These are phyloP conservation scores for Agonopterix alstromeriana DNA, from an alignment of 2,888 invertebrate genomes.

Conservation along the genomic window DNA sequence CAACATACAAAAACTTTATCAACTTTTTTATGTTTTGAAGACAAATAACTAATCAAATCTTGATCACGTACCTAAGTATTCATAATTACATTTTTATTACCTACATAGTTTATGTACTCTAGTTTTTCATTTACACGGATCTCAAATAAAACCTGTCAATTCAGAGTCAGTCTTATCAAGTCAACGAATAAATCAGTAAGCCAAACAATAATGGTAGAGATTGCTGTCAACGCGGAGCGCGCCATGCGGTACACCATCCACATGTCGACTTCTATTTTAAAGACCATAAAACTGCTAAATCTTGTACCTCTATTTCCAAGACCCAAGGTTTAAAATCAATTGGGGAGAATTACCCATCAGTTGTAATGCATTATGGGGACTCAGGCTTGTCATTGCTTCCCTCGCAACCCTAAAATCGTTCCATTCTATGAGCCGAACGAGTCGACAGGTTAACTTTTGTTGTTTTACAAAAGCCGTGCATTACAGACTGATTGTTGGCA, in stretches of 20 bases:
- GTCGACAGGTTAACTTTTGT: slow-evolving; percentile 75
- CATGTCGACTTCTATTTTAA: slow-evolving; percentile 51
- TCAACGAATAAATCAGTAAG: slow-evolving; percentile 35
- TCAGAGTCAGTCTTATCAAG: slow-evolving; percentile 17
- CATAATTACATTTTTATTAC: no score
- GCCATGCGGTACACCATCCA: slow-evolving; percentile 63
- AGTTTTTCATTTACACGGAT: no score
- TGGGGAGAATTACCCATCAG: neutral
- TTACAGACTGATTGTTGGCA: slow-evolving; percentile 70
- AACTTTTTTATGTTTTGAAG: no score
- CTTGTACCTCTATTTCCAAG: neutral
- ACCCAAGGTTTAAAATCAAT: neutral
- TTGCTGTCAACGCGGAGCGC: slow-evolving; percentile 43
- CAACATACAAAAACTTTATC: no score
- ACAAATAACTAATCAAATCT: no score
- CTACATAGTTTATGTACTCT: neutral
- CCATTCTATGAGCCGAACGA: slow-evolving; percentile 62
- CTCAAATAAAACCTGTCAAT: slow-evolving; percentile 6
- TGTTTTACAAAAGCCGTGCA: slow-evolving; percentile 67
- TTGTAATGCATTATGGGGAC: slow-evolving; percentile 5
- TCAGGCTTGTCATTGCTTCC: slow-evolving; percentile 65
- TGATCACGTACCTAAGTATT: no score
- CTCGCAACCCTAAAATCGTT: slow-evolving; percentile 73
- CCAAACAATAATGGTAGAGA: slow-evolving; percentile 39
- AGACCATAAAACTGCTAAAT: no score